Base-by-base conservation (phyloP, 1,140 invertebrate genomes). In the Ostrea denselamellosa region DNA sequence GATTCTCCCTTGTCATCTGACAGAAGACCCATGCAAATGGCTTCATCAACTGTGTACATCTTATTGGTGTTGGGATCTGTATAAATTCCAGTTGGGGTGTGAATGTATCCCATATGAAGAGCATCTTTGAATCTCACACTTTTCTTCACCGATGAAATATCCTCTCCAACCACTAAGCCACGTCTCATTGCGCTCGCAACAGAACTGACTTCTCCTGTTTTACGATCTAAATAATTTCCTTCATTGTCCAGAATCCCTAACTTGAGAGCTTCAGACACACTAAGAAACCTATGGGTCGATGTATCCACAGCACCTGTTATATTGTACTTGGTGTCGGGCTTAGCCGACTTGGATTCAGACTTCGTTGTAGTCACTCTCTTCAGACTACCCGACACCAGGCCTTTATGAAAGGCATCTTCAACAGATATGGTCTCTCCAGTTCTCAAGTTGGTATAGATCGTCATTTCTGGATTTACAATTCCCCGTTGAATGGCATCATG, bases 221-320 rank as follows among this genome's bases (percentile, higher is more conserved):
- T 96, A n/a, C 97, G 97, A 95, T 99, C 98, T 19, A 97, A 87
- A 87, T 91, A 92, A 86, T 91, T 91, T n/a, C 93, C 93, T 77
- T 92, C 90, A 44, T 92, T 92, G 88, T 94, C 93, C 53, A 96
- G 90, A 54, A 95, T 90, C 12, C 94, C 92, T 83, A 85, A 92
- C 19, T 92, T 88, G 22, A 95, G 84, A 12, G 95, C 95, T 58
- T 93, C 92, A 34, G 91, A 89, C 58, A 93, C 90, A 88, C 85
- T 89, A 7, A 94, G 77, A 58, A 92, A 87, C 34, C 86, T 87
- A 9, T 91, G 91, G 53, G 86, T 86, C 12, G 98, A 25, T 98
- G 95, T 51, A 97, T 98, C 96, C 98, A 96, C 7, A 97, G 98
- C 95, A 97, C 98, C 65, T 96, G 96, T 91, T 98, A 94, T 92